Conservation (phyloP, 1,140 invertebrate species). For the Marisa cornuarietis region DNA sequence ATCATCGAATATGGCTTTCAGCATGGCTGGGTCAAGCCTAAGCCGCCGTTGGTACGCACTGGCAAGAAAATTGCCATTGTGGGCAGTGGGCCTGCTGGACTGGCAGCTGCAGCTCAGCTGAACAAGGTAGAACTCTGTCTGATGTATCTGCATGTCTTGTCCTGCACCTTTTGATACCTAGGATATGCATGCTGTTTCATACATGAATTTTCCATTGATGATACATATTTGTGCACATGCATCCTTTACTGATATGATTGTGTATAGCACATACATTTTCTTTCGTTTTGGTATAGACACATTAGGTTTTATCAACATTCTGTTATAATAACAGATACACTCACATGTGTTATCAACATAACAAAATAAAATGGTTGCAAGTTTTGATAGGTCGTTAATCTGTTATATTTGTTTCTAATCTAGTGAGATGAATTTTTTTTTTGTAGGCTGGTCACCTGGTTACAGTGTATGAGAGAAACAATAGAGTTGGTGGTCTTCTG, state of each 20-base stretch:
- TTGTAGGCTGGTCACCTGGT: conserved; percentile 84
- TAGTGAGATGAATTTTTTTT: conserved; percentile 1
- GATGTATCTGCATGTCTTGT: conserved; percentile 19
- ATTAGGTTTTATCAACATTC: not conserved
- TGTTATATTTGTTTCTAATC: conserved; percentile 1
- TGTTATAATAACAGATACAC: not conserved
- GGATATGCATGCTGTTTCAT: not conserved
- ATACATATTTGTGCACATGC: not conserved
- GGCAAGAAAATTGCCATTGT: conserved; percentile 92
- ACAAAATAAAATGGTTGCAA: too few relatives aligned
- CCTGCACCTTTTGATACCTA: too few relatives aligned
- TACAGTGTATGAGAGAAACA: conserved; percentile 96
- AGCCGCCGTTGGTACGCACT: conserved; percentile 78
- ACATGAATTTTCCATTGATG: not conserved
- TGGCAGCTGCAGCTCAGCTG: conserved; percentile 96
- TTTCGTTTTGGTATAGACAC: not conserved
- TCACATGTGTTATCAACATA: too few relatives aligned
- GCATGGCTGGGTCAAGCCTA: conserved; percentile 89
- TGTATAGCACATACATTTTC: not conserved
- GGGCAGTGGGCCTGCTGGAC: conserved; percentile 92
- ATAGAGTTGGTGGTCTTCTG: conserved; percentile 91
- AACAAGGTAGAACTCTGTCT: conserved; percentile 78
- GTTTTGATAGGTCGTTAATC: too few relatives aligned
- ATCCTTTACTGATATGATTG: too few relatives aligned
- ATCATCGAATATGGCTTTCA: conserved; percentile 99